phyloP scores from a whole-genome alignment of 2,797 vertebrate species.

The Pipistrellus pipistrellus region DNA sequence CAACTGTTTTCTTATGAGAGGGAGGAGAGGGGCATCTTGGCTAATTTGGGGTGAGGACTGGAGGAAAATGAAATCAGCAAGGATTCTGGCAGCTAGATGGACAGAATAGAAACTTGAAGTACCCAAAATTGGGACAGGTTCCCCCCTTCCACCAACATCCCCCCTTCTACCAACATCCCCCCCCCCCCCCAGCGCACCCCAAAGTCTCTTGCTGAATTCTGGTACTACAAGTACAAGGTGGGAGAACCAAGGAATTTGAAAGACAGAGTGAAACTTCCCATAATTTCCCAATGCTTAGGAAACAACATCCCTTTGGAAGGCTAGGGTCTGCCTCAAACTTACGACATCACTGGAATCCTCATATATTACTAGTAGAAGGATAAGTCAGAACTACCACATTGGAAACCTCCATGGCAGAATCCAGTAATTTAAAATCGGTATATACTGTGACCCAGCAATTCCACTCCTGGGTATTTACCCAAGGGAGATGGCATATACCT shows the following conservation, averaged over 20 bases:
- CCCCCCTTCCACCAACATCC: too few relatives aligned
- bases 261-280: not conserved
- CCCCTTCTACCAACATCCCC: too few relatives aligned
- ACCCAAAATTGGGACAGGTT: not conserved
- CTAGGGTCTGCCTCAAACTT: not conserved
- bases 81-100: not conserved
- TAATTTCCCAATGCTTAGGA: not conserved
- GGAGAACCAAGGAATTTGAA: not conserved
- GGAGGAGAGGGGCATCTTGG: not conserved
- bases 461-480: not conserved
- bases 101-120: not conserved
- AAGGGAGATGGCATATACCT: not conserved
- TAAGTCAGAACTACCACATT: not conserved
- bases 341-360: not conserved
- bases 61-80: not conserved
- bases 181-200: too few relatives aligned
- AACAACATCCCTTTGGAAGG: not conserved
- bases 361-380: not conserved
- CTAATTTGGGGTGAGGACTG: not conserved
- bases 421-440: not conserved
- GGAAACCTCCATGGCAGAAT: not conserved
- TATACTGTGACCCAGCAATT: not conserved
- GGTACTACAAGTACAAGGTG: not conserved
- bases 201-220: not conserved
- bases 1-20: not conserved